Conservation (phyloP, 1,140 invertebrate genomes). For the Papilio aristodemus region DNA sequence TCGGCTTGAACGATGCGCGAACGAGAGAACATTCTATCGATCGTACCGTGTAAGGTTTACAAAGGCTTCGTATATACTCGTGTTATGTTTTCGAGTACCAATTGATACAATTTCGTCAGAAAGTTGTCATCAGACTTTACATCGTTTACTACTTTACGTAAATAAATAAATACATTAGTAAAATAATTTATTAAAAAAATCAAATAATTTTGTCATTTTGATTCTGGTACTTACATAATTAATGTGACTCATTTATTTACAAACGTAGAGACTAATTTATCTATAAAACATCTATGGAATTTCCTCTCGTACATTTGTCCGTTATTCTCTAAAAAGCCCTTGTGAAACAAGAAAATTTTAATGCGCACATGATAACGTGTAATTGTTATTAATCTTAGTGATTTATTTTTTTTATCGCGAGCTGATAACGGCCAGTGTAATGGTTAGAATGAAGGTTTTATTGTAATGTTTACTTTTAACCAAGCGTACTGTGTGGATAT, state of each 20-base stretch:
- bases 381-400: constrained; percentile 35
- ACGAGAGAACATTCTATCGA: too few relatives aligned
- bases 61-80: too few relatives aligned
- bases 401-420: constrained; percentile 31
- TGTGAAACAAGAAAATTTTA: constrained; percentile 33
- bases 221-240: constrained; percentile 11
- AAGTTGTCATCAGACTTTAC: too few relatives aligned
- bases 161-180: not conserved
- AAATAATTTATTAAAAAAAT: constrained; percentile 16
- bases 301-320: constrained; percentile 23
- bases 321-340: constrained; percentile 29
- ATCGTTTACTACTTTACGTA: too few relatives aligned
- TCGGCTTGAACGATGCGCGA: too few relatives aligned
- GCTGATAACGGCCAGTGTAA: constrained; percentile 25
- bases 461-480: constrained; percentile 12
- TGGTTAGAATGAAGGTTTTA: constrained; percentile 24
- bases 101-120: too few relatives aligned
- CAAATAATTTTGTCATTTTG: constrained; percentile 10
- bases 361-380: constrained; percentile 31
- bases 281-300: constrained; percentile 29
- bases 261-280: constrained; percentile 13
- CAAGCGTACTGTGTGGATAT: not conserved
- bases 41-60: too few relatives aligned
- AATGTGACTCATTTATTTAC: constrained; percentile 24
- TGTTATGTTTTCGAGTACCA: too few relatives aligned